Evolutionary conservation across 2,797 vertebrate genomes (phyloP), one percentile per base, ranked within the genome.

Genomic region (Selene dorsalis): DNA sequence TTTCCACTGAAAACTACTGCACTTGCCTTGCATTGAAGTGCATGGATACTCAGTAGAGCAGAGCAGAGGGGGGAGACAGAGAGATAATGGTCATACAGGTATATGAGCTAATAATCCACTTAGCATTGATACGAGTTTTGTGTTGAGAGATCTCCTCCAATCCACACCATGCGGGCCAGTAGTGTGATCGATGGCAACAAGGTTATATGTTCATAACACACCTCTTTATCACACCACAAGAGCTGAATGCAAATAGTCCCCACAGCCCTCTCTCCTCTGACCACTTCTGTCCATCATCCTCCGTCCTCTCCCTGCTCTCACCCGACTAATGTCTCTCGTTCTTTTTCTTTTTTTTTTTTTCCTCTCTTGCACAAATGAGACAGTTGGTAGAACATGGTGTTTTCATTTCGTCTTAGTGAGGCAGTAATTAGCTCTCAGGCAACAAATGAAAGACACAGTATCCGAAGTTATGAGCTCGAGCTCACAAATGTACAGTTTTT

Each of bases 191-290:
- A 90, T 89, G 68, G 9, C 75, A 84, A 90, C 82, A 13, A 85
- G 81, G 75, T 92, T 88, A 84, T 58, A 59, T 82, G 84, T 85
- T 84, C 78, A 80, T 87, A 87, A 84, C 79, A 58, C 66, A 39
- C 56, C 61, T 82, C 59, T 84, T 87, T 50, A 85, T 86, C 78
- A 77, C 55, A 64, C 69, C 77, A 39, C 69, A 61, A 66, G 73
- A 69, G 70, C 82, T 77, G 73, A 86, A 89, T 84, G 77, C 73
- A 79, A 77, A 90, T 53, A 53, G 39, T 64, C 50, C 79, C 70
- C 39, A 2, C 52, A 52, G 60, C 57, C 63, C 41, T 16, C 56
- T 43, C 53, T 35, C 45, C 8, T 5, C 62, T 43, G 39, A 69
- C 66, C 65, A 22, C 63, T 26, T 61, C 82, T 50, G 43, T 5